Evolutionary conservation across 2,888 invertebrate species (phyloP).

Genomic region (Drosophila fulvimacula): DNA sequence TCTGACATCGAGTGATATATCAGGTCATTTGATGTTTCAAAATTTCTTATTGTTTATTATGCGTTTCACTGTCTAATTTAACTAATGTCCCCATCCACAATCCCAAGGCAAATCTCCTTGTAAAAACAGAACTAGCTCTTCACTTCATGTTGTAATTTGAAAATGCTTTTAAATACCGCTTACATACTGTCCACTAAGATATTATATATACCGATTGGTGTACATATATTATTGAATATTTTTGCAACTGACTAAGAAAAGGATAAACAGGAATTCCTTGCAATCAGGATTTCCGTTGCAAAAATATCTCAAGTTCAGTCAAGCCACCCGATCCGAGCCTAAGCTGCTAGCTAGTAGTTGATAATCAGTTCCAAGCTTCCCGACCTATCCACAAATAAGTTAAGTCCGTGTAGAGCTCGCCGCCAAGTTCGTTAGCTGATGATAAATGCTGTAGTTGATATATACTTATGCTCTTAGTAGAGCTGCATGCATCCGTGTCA

Average conservation of each 20-base stretch:
- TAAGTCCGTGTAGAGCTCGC: conserved; percentile 19
- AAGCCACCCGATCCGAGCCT: neutral
- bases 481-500: conserved; percentile 60
- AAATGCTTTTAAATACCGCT: conserved; percentile 36
- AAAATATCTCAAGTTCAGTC: conserved; percentile 13
- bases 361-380: conserved; percentile 4
- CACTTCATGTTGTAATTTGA: conserved; percentile 58
- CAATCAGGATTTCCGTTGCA: conserved; percentile 26
- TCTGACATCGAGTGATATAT: conserved; percentile 85
- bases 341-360: conserved; percentile 3
- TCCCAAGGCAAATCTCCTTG: conserved; percentile 15
- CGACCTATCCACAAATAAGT: neutral
- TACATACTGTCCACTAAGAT: conserved; percentile 36
- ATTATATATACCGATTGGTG: neutral
- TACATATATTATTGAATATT: conserved; percentile 6
- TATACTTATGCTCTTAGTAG: conserved; percentile 40
- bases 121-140: conserved; percentile 27
- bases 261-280: neutral
- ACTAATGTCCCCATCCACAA: conserved; percentile 25
- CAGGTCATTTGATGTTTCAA: conserved; percentile 85
- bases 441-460: conserved; percentile 81
- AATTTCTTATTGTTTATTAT: conserved; percentile 67
- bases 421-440: conserved; percentile 71
- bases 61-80: conserved; percentile 60
- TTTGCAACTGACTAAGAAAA: conserved; percentile 12